A percentile compares a stretch with the other conserved stretches of the same genome.
These are phyloP conservation scores for Palythoa grandiflora DNA, from an alignment of 92 coral and sea anemone genomes.

Conservation along the genomic window DNA sequence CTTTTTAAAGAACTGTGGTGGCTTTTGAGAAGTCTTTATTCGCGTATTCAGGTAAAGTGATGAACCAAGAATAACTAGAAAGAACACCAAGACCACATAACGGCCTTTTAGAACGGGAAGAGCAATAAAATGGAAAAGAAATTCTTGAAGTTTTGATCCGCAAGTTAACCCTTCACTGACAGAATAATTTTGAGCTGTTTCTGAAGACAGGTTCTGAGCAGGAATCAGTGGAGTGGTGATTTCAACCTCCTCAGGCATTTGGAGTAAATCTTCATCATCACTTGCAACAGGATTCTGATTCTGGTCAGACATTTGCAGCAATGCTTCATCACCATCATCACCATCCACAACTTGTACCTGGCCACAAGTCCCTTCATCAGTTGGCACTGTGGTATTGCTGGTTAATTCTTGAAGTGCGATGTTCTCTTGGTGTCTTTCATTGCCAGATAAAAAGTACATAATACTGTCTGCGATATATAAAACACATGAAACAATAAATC, in stretches of 20 bases:
- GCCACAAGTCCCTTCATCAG: background rate
- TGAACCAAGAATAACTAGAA: conserved; percentile 47
- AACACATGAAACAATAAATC: background rate
- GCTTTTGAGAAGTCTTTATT: conserved; percentile 76
- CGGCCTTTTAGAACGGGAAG: conserved; percentile 69
- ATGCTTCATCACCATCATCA: background rate
- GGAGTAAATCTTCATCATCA: conserved; percentile 43
- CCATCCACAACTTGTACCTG: background rate
- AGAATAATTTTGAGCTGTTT: background rate
- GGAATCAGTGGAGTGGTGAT: conserved; percentile 9
- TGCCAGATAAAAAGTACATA: conserved; percentile 76
- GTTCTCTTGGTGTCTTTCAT: conserved; percentile 4
- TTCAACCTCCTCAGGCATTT: conserved; percentile 32
- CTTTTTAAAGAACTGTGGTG: conserved; percentile 87
- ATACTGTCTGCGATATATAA: conserved; percentile 65
- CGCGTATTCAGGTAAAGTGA: conserved; percentile 68
- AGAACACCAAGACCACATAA: conserved; percentile 60
- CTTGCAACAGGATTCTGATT: background rate
- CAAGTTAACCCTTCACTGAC: conserved; percentile 28
- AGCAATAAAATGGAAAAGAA: conserved; percentile 68
- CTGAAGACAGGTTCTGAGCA: background rate
- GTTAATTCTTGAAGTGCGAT: background rate
- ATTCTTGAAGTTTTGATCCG: conserved; percentile 58
- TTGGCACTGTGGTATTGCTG: background rate
- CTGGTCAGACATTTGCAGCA: conserved; percentile 33